Base-by-base conservation (phyloP, 2,888 invertebrate genomes). In the Phalera bucephala region DNA sequence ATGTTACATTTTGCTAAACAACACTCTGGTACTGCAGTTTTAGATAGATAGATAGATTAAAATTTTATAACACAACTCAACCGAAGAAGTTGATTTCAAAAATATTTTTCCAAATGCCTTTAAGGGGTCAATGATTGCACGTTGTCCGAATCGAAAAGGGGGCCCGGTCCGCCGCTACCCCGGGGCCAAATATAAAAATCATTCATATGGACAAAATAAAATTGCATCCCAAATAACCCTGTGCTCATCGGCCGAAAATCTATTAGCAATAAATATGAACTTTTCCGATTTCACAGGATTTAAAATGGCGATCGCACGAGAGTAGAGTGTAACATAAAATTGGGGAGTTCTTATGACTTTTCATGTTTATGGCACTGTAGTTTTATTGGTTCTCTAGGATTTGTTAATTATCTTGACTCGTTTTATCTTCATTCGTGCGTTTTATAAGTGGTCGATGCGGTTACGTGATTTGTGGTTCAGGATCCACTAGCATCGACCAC, bases 251-350 rank as follows among this genome's bases (percentile, higher is more conserved):
- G 75, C 72, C 81, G 76, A 84, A 81, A 89, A 89, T 87, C 89
- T 88, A 89, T 89, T 88, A 86, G 88, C 87, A 89, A 87, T 89
- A 89, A 89, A 89, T 88, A 88, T 87, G 80, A 88, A 89, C 80
- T 89, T 89, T 89, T 87, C 82, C 86, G 83, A 88, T 89, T 88
- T 81, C 84, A 80, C 77, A 76, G 81, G 86, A 85, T 83, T 87
- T 85, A 81, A 87, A 85, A 81, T 64, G 69, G 74, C 64, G 64
- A 67, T 69, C 55, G 65, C 60, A 61, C 65, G 64, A 52, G 5
- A 41, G 48, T 56, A 64, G 72, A 51, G 58, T 56, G 48, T 58
- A 49, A 63, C 67, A 80, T 80, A 71, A 80, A 80, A 74, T 67
- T 65, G 64, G 68, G 68, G 78, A 71, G 70, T 78, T 76, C 74